A percentile compares a stretch with the other conserved stretches of the same genome.
These are phyloP conservation scores for Acleris emargana DNA, from an alignment of 2,888 invertebrate genomes.

Conservation along the genomic window DNA sequence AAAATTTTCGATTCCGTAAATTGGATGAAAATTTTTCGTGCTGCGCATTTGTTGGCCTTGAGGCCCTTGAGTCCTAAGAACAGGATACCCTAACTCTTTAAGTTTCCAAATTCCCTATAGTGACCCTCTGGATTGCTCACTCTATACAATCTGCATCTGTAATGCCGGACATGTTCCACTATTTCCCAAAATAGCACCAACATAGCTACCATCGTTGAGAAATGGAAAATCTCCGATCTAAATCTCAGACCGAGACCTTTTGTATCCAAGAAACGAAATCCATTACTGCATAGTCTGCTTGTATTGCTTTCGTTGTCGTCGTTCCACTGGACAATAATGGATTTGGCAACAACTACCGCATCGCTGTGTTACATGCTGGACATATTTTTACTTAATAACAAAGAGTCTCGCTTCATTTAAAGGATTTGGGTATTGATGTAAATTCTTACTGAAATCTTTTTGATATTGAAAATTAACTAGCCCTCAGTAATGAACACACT, in stretches of 20 bases:
- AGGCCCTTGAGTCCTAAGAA: too few relatives aligned
- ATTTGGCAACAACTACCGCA: slow-evolving; percentile 50
- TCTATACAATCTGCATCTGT: not conserved
- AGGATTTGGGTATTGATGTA: not conserved
- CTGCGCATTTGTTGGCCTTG: too few relatives aligned
- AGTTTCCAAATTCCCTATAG: too few relatives aligned
- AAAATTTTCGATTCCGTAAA: too few relatives aligned
- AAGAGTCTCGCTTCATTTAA: not conserved
- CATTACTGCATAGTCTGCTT: slow-evolving; percentile 53
- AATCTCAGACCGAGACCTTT: slow-evolving; percentile 53
- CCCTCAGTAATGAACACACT: too few relatives aligned
- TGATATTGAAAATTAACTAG: not conserved
- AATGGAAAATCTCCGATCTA: slow-evolving; percentile 58
- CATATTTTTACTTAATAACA: not conserved
- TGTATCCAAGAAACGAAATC: slow-evolving; percentile 53
- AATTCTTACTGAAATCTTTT: not conserved
- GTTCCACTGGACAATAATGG: slow-evolving; percentile 49
- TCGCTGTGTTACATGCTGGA: slow-evolving; percentile 26
- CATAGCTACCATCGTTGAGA: slow-evolving; percentile 50
- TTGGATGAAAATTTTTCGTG: too few relatives aligned
- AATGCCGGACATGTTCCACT: not conserved
- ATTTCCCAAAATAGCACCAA: slow-evolving; percentile 18
- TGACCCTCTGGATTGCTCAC: not conserved
- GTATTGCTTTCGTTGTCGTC: slow-evolving; percentile 54
- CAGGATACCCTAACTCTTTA: too few relatives aligned